phyloP scores from a whole-genome alignment of 1,140 invertebrate species.

The Caenorhabditis latens region DNA sequence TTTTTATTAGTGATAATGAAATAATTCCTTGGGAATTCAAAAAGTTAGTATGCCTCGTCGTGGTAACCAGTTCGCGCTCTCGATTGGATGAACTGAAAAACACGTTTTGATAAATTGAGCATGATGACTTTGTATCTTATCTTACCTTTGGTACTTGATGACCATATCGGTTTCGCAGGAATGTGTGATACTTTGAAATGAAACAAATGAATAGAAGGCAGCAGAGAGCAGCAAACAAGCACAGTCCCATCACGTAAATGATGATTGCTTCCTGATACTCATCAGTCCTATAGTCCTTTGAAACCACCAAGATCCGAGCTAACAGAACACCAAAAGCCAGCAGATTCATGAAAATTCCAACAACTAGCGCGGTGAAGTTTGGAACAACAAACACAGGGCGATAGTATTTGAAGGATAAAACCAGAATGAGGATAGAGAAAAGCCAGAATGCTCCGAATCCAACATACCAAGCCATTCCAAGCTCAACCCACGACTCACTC shows the following conservation, averaged over 20 bases:
- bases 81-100: constrained; percentile 62
- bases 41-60: constrained; percentile 58
- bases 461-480: constrained; percentile 62
- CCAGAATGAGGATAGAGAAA: constrained; percentile 62
- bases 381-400: constrained; percentile 63
- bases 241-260: constrained; percentile 57
- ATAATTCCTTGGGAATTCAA: neutral
- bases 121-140: neutral
- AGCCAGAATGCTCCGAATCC: constrained; percentile 62
- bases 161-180: constrained; percentile 55
- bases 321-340: constrained; percentile 58
- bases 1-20: neutral
- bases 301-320: constrained; percentile 49
- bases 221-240: constrained; percentile 50
- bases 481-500: constrained; percentile 56
- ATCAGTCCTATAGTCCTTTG: constrained; percentile 59
- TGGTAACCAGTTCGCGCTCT: constrained; percentile 63
- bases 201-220: constrained; percentile 59
- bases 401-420: constrained; percentile 63
- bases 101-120: neutral
- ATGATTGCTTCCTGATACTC: constrained; percentile 58
- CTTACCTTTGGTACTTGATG: constrained; percentile 62
- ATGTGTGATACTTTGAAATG: constrained; percentile 57
- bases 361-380: constrained; percentile 60
- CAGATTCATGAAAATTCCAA: constrained; percentile 60